Percentiles rank a stretch among this genome's conserved stretches.
These are phyloP conservation scores for Cryptocephalus moraei DNA, from an alignment of 2,888 invertebrate genomes.

Conservation along the genomic window DNA sequence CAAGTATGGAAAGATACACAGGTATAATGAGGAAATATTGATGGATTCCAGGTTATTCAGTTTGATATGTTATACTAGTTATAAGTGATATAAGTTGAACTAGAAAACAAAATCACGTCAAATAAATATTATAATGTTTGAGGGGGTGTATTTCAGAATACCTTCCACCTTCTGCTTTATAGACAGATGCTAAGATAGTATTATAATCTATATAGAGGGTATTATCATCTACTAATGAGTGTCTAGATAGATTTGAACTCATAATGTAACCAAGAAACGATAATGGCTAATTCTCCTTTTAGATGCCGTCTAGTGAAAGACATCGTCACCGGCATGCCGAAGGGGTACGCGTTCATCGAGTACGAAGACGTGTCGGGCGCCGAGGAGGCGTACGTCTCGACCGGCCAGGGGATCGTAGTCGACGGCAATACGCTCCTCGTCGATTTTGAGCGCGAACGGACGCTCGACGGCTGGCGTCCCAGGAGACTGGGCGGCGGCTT, in stretches of 20 bases:
- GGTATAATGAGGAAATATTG: background rate
- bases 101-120: too few species aligned
- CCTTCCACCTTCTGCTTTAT: too few species aligned
- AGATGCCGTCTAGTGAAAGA: constrained; percentile 60
- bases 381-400: constrained; percentile 49
- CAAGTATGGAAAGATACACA: constrained; percentile 53
- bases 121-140: too few species aligned
- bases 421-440: constrained; percentile 64
- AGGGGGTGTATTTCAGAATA: too few species aligned
- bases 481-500: constrained; percentile 80
- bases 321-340: constrained; percentile 67
- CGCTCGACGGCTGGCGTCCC: constrained; percentile 71
- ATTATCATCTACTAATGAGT: too few species aligned
- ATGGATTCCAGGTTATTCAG: too few species aligned
- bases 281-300: background rate
- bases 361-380: constrained; percentile 53
- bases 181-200: too few species aligned
- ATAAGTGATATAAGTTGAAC: too few species aligned
- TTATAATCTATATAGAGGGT: too few species aligned
- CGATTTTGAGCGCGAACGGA: constrained; percentile 65
- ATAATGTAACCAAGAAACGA: too few species aligned
- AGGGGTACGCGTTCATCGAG: constrained; percentile 81
- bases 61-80: too few species aligned
- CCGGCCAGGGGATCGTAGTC: constrained; percentile 45
- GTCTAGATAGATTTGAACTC: too few species aligned